Evolutionary conservation across 2,113 vertebrate genomes (phyloP), one percentile per base, ranked within the genome.

Genomic region (Zapus hudsonius): DNA sequence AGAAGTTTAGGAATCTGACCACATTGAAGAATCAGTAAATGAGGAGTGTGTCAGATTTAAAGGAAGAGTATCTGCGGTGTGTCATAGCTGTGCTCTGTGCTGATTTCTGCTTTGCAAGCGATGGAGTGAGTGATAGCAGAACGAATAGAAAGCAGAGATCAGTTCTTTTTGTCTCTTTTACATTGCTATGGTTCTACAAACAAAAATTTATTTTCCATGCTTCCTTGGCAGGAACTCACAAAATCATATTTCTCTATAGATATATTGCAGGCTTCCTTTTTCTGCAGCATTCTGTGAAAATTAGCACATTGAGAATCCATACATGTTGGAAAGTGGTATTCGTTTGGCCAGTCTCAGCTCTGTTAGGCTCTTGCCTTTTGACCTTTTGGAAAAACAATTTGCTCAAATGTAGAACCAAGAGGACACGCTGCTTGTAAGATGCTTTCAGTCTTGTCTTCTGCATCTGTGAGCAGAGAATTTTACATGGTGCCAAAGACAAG

Each of bases 401-500:
- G 38, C 47, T 90, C 69, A 90, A 81, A 78, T 82, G 11, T 66
- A 85, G 40, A 84, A 7, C 59, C n/a, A 20, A 92, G 25, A 38
- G 20, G 11, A 72, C 55, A 12, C 6, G 22, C 52, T 38, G 7
- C 27, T 85, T 1, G 16, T 64, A 85, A 90, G 31, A 33, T 59
- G 2, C 29, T 64, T 78, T 88, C 83, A 47, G 36, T 92, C 92
- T 69, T 85, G 64, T 29, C 78, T 3, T 47, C 5, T 31, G 23
- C 38, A 87, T 93, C 47, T 90, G 5, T 75, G 85, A 90, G 47
- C 64, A 88, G 63, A 90, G 40, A 22, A 40, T 78, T 95, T 88
- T 79, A 84, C n/a, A 73, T n/a, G 31, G 12, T 44, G 52, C 20
- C 74, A 64, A 88, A 69, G 55, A 93, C 63, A 75, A 81, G 22